Conservation (phyloP, 2,888 invertebrate genomes). For the Ernsta delagoae region DNA sequence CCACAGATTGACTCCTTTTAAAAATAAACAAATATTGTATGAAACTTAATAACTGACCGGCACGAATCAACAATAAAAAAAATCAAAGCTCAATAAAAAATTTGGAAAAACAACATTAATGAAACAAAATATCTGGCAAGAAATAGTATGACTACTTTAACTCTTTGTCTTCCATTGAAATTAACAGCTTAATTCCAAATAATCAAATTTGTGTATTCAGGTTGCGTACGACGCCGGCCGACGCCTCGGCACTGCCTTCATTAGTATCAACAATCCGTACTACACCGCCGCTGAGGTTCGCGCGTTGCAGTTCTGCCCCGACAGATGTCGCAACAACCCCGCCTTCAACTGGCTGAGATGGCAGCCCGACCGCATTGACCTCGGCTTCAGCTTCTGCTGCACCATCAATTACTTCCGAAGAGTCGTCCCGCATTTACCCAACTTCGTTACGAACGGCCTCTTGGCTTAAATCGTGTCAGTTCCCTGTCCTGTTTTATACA, state of each 20-base stretch:
- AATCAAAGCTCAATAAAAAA: too few species aligned
- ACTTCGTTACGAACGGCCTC: conserved; percentile 72
- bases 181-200: neutral
- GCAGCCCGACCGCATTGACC: conserved; percentile 75
- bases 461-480: conserved; percentile 48
- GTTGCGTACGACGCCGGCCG: conserved; percentile 81
- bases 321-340: conserved; percentile 80
- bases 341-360: conserved; percentile 86
- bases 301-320: conserved; percentile 78
- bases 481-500: neutral
- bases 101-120: too few species aligned
- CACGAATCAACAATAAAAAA: too few species aligned
- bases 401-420: conserved; percentile 82
- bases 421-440: conserved; percentile 81
- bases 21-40: too few species aligned
- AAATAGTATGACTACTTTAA: neutral
- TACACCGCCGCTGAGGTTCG: conserved; percentile 67
- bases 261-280: conserved; percentile 63
- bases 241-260: conserved; percentile 82
- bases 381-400: conserved; percentile 87
- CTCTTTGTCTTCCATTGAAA: neutral
- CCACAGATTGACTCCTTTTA: too few species aligned
- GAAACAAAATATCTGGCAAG: too few species aligned
- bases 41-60: too few species aligned
- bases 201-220: conserved; percentile 50